phyloP scores from a whole-genome alignment of 2,797 vertebrate genomes.

The Aldrovandia affinis region DNA sequence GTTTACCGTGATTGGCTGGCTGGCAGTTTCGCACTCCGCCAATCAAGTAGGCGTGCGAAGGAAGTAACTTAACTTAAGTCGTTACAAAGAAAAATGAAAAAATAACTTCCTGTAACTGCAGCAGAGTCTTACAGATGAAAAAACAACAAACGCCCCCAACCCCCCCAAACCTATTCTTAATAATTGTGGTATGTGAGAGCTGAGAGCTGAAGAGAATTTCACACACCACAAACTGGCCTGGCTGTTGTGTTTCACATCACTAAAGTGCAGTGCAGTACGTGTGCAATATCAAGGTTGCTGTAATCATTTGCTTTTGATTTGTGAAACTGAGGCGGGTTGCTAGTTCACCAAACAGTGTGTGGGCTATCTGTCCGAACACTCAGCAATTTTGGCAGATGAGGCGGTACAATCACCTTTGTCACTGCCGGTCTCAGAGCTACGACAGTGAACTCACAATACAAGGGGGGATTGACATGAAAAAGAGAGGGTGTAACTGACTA shows the following conservation, averaged over 20 bases:
- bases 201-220: not conserved
- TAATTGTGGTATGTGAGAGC: not conserved
- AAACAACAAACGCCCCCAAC: not conserved
- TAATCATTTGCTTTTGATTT: not conserved
- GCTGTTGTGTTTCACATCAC: not conserved
- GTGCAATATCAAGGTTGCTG: no score
- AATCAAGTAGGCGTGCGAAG: not conserved
- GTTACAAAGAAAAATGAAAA: not conserved
- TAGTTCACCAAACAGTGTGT: not conserved
- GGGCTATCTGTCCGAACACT: no score
- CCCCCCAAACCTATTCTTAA: not conserved
- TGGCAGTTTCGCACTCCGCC: not conserved
- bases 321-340: not conserved
- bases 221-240: not conserved
- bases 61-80: not conserved
- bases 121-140: not conserved
- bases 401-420: no score
- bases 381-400: no score
- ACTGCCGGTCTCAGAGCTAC: no score
- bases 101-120: not conserved
- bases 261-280: not conserved
- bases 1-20: not conserved
- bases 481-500: no score
- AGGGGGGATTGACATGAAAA: no score
- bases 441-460: no score